phyloP scores from a whole-genome alignment of 1,140 invertebrate genomes.

The Papilio glaucus region DNA sequence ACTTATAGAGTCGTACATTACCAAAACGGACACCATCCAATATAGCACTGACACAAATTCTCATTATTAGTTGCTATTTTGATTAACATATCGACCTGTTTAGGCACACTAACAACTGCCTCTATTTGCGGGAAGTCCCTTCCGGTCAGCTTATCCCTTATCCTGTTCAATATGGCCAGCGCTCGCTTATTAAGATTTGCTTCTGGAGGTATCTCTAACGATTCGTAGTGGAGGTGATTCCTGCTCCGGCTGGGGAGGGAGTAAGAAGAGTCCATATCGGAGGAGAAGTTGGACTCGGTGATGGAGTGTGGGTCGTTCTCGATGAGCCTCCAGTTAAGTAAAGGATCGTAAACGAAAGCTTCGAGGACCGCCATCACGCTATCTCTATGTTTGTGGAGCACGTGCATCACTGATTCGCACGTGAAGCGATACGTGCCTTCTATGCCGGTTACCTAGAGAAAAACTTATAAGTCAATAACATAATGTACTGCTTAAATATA shows the following conservation, averaged over 20 bases:
- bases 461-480: no score
- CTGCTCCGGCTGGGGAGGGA: constrained; percentile 66
- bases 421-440: constrained; percentile 95
- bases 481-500: no score
- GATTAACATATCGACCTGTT: constrained; percentile 97
- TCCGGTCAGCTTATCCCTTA: constrained; percentile 96
- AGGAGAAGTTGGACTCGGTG: constrained; percentile 72
- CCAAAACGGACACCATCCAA: constrained; percentile 93
- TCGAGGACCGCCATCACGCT: constrained; percentile 99
- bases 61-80: constrained; percentile 98
- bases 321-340: constrained; percentile 97
- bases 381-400: constrained; percentile 97
- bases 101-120: constrained; percentile 88
- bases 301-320: constrained; percentile 64
- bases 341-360: constrained; percentile 99
- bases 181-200: constrained; percentile 95
- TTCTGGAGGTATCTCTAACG: constrained; percentile 76
- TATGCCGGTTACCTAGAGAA: constrained; percentile 86
- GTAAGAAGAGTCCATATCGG: constrained; percentile 72
- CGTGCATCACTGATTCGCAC: constrained; percentile 98
- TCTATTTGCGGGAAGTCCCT: constrained; percentile 87
- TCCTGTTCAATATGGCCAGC: constrained; percentile 95
- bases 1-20: constrained; percentile 34
- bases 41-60: constrained; percentile 99
- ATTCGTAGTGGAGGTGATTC: constrained; percentile 65